Base-by-base conservation (phyloP, 2,797 vertebrate genomes). In the Falco cherrug region DNA sequence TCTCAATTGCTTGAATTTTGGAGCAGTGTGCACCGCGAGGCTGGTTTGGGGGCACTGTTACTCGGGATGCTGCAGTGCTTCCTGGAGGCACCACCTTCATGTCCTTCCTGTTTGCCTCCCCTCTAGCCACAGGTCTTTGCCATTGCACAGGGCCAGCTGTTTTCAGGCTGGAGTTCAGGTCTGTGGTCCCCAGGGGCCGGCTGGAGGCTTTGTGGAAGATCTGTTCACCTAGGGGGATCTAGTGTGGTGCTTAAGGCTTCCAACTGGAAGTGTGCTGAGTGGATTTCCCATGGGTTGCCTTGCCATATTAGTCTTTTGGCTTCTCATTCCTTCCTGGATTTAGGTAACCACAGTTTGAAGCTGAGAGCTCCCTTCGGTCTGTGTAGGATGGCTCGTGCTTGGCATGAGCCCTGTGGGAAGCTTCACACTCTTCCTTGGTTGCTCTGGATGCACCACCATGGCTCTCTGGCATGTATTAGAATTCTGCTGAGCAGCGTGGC, bases 261-360 rank as follows among this genome's bases (percentile, higher is more conserved):
- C 81, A 45, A 3, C n/a, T 6, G 26, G 84, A 29, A 41, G 26
- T 1, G 7, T 2, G 7, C 0, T 8, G 1, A 11, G 68, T 6
- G 13, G 65, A 26, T 35, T 83, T 45, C 31, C 47, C 5, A 19
- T 0, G 3, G 45, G 31, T 21, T 64, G 51, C 64, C 16, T 71
- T 31, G 39, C n/a, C 2, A 1, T 3, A 2, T 11, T 8, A 2
- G 2, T 20, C n/a, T 60, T 57, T 4, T 50, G 83, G 22, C 8
- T 80, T 56, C 71, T 92, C 75, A 24, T 19, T 29, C 57, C n/a
- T 35, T 16, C 65, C 65, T 37, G 82, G 41, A 24, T 83, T 53
- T 28, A 88, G 74, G 28, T 13, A 45, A 68, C 9, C 18, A 8
- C 41, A 39, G 25, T 11, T 10, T 61, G 94, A 28, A 31, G 73